Base-by-base conservation (phyloP, 1,140 invertebrate species). In the Sycobia sp. region DNA sequence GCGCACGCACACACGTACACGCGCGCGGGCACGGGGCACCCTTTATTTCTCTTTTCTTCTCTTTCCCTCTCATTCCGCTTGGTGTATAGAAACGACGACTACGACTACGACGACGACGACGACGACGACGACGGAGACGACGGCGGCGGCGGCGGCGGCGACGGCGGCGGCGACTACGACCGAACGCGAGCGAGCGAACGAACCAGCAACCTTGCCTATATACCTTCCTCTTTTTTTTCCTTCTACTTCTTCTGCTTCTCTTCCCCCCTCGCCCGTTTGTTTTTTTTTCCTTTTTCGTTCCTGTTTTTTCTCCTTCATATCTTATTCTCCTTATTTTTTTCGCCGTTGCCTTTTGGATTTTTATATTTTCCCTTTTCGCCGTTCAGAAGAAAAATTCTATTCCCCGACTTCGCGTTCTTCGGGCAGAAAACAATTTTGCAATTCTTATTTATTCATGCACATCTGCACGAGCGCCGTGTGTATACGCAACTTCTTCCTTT, bases 371-470 rank as follows among this genome's bases (percentile, higher is more conserved):
- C 29, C 29, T n/a, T 16, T 16, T 25, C 43, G 16, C 43, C 20
- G 29, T 11, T 32, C 5, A 4, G 29, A 32, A 11, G 46, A 50
- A 57, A 34, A 57, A 41, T 56, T 56, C 46, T 23, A 46, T 34
- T 53, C 27, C n/a, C 5, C 22, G 14, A 25, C 16, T 27, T 16
- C 9, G 50, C 22, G 23, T 44, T 43, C 49, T 46, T 51, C 47
- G 56, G 29, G 16, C 41, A 23, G 22, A 29, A n/a, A 56, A 57
- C 13, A 57, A 63, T 57, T 57, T 63, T 51, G 62, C 62, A 63
- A 63, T 63, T 51, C 62, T 57, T 57, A 57, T 57, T 57, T 56
- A 57, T 56, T 57, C 51, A 49, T 56, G 54, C 46, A 36, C 53
- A 50, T 57, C 47, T 57, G 50, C 34, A 38, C n/a, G n/a, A n/a